Base-by-base conservation (phyloP, 2,797 vertebrate genomes). In the Lagocephalus sceleratus region DNA sequence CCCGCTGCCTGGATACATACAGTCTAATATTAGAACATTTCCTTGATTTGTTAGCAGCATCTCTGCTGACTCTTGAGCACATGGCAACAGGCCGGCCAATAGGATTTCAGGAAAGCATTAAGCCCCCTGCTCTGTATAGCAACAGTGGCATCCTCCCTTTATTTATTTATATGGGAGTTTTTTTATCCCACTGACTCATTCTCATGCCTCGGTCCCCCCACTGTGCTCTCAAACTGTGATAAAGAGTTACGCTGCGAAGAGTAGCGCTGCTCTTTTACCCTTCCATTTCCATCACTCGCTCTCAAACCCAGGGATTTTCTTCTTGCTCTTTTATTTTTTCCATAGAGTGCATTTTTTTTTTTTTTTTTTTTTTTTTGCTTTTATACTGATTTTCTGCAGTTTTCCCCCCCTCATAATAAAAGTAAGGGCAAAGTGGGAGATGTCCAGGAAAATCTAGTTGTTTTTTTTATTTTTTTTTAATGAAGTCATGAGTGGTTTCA, bases 11-110 rank as follows among this genome's bases (percentile, higher is more conserved):
- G 73, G 89, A 89, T 89, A 90, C 87, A 89, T 90, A 88, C 80
- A 85, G 87, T 89, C 89, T 90, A 90, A 90, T 89, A 90, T 90
- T 90, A 90, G 89, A 89, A 89, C 82, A 67, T 87, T 89, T 89
- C 87, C 85, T 89, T 89, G 84, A 90, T 90, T 89, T 89, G 88
- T 87, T 89, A 77, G 76, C 81, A 76, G 83, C 86, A 81, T 88
- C 86, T 85, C 87, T 88, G 83, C 84, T 87, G 85, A 81, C 76
- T 87, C 70, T 66, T 41, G 60, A 81, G 84, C 87, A 89, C 87
- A 89, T 88, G 86, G 85, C 83, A 85, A 85, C 82, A 79, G 51
- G 21, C 38, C 20, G 76, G 43, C 89, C 89, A 90, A 90, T 90
- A 73, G 73, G 76, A 89, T 85, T 80, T 85, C 84, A 86, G 78